A percentile compares a stretch with the other conserved stretches of the same genome.
phyloP scores from a whole-genome alignment of 2,797 vertebrate genomes.

The Microctenopoma steveboyesi region DNA sequence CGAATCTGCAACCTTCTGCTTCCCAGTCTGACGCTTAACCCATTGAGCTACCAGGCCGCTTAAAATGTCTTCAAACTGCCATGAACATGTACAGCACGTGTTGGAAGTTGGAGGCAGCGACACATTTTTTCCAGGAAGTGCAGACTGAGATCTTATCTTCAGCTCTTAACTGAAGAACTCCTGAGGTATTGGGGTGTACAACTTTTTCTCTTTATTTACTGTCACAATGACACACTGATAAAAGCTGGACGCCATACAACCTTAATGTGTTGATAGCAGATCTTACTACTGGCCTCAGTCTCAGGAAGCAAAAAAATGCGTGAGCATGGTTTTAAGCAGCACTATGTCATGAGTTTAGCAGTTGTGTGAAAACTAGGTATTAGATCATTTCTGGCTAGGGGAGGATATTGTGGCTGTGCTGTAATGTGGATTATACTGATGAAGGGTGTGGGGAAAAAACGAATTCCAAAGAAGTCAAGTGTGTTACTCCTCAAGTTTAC shows the following conservation, averaged over 20 bases:
- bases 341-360: not conserved
- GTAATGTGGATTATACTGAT: not conserved
- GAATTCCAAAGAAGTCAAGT: conserved; percentile 25
- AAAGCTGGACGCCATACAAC: not conserved
- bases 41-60: too few relatives aligned
- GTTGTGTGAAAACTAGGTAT: conserved; percentile 4
- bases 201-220: conserved; percentile 60
- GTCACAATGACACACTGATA: not conserved
- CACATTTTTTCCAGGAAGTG: conserved; percentile 55
- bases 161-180: conserved; percentile 26
- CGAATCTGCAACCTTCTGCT: too few relatives aligned
- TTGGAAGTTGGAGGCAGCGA: not conserved
- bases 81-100: not conserved
- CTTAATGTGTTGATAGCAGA: conserved; percentile 22
- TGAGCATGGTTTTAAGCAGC: conserved; percentile 5
- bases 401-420: conserved; percentile 6
- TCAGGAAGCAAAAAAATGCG: not conserved
- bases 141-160: conserved; percentile 61
- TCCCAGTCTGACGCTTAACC: too few relatives aligned
- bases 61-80: not conserved
- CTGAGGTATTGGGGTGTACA: conserved; percentile 26
- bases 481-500: conserved; percentile 11
- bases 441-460: conserved; percentile 11
- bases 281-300: not conserved
- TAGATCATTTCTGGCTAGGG: conserved; percentile 17